These are phyloP conservation scores for Eupithecia tripunctaria DNA, from an alignment of 2,888 invertebrate genomes.

Conservation along the genomic window DNA sequence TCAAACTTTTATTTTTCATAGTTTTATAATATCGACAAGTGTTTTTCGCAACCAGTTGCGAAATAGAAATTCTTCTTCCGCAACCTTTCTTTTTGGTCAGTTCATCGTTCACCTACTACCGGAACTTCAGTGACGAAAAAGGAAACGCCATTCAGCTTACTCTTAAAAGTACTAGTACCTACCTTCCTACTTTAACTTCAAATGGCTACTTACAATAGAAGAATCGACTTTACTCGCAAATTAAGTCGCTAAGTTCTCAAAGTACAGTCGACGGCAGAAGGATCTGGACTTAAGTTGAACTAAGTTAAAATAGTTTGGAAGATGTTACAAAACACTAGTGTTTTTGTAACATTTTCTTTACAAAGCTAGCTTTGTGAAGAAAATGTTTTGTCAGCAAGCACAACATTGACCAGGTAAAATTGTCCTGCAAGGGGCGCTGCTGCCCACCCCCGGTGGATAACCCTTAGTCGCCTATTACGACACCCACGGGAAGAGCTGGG, in stretches of 20 bases:
- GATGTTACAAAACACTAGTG: not conserved
- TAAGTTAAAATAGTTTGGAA: not conserved
- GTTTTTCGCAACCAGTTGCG: not conserved
- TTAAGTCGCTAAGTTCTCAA: constrained; percentile 28
- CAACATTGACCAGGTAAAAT: too few species aligned
- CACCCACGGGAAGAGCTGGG: too few species aligned
- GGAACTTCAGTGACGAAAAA: not conserved
- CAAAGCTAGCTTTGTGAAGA: not conserved
- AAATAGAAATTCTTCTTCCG: not conserved
- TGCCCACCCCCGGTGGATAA: too few species aligned
- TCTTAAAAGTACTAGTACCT: not conserved
- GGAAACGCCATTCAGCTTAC: not conserved
- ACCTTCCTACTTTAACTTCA: not conserved
- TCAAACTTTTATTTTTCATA: not conserved
- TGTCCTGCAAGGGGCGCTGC: too few species aligned
- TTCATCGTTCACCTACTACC: not conserved
- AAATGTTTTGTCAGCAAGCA: not conserved
- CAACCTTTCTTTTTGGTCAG: not conserved
- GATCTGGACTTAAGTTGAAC: not conserved
- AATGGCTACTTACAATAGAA: constrained; percentile 26
- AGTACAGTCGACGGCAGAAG: not conserved
- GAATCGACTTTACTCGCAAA: constrained; percentile 39
- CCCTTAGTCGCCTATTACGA: too few species aligned
- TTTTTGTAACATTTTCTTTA: too few species aligned
- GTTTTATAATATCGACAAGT: not conserved